A percentile compares a stretch with the other conserved stretches of the same genome.
Evolutionary conservation across 2,888 invertebrate species (phyloP).

Genomic region (Herminia tarsipennalis): DNA sequence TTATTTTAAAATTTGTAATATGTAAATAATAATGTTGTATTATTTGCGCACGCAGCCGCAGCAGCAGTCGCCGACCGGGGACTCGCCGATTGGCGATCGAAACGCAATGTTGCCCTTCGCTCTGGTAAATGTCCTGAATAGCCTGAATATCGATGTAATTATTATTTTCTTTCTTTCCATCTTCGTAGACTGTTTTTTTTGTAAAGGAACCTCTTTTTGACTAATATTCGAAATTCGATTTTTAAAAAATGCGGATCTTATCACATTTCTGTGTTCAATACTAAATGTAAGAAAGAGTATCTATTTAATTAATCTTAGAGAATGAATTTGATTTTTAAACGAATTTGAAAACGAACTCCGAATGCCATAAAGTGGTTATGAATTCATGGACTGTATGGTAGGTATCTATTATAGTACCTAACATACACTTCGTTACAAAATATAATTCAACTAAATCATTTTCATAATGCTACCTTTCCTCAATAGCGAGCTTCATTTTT

Average conservation of each 20-base stretch:
- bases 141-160: constrained; percentile 84
- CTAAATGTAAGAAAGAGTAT: too few species aligned
- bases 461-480: constrained; percentile 38
- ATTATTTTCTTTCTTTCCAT: constrained; percentile 57
- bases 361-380: not conserved
- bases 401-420: not conserved
- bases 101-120: constrained; percentile 81
- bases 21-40: constrained; percentile 21
- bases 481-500: constrained; percentile 35
- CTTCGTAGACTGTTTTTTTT: constrained; percentile 22
- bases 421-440: constrained; percentile 14
- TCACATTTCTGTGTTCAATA: too few species aligned
- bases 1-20: constrained; percentile 2
- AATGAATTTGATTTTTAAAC: too few species aligned
- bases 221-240: too few species aligned
- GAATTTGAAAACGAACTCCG: too few species aligned
- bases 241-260: too few species aligned
- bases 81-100: constrained; percentile 71
- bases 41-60: constrained; percentile 66
- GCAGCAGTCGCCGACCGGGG: constrained; percentile 77
- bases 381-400: not conserved
- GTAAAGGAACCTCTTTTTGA: constrained; percentile 58
- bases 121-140: constrained; percentile 84
- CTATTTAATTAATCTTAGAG: too few species aligned
- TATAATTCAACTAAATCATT: constrained; percentile 47